Evolutionary conservation across 2,797 vertebrate species (phyloP).

Genomic region (Sebastiscus albofasciatus): DNA sequence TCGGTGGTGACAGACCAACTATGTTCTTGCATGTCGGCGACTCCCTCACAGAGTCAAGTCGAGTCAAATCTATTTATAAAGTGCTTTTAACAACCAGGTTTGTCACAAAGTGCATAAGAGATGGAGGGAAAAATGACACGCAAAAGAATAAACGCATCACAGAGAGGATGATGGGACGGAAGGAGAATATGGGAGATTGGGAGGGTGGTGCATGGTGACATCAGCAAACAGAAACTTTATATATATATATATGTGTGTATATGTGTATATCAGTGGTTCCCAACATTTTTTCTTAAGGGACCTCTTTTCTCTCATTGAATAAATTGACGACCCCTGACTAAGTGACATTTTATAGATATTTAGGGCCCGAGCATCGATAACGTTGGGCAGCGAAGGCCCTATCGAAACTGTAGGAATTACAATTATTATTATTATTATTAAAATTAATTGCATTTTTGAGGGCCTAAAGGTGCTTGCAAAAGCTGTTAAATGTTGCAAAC

Average conservation of each 20-base stretch:
- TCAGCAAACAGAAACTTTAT: neutral
- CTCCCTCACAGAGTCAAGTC: conserved; percentile 31
- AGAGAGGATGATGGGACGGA: neutral
- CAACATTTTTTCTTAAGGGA: no score
- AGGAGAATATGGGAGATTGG: neutral
- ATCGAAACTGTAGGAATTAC: no score
- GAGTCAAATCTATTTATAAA: conserved; percentile 62
- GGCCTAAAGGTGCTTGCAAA: no score
- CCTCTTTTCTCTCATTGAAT: no score
- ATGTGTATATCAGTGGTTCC: neutral
- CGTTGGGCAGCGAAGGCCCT: no score
- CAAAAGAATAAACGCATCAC: conserved; percentile 18
- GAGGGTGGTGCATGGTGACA: neutral
- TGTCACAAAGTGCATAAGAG: conserved; percentile 43
- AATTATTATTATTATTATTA: no score
- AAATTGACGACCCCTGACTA: no score
- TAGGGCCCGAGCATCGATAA: no score
- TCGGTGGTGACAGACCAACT: conserved; percentile 40
- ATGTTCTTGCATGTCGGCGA: conserved; percentile 18
- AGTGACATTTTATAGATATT: no score
- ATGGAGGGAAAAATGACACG: neutral
- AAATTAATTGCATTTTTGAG: no score
- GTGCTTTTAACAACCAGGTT: conserved; percentile 56
- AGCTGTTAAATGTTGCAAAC: no score
- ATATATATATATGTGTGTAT: neutral